These are phyloP conservation scores for Trematocara zebra DNA, from an alignment of 2,113 vertebrate species.

Conservation along the genomic window DNA sequence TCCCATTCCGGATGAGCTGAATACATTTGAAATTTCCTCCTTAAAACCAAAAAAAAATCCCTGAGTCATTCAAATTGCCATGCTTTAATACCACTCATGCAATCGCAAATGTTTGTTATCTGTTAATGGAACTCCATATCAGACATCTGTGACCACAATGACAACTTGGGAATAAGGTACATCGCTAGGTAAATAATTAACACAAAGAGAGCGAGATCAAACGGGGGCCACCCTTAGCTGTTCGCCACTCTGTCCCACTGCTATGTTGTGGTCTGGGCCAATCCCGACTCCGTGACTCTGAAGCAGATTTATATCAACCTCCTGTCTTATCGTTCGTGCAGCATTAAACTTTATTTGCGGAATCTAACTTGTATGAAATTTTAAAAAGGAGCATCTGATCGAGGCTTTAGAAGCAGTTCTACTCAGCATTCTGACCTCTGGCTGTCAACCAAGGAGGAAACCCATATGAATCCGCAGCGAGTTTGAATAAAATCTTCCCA, in stretches of 20 bases:
- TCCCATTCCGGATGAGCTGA: background rate
- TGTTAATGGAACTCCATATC: conserved; percentile 5
- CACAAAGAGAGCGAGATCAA: conserved; percentile 22
- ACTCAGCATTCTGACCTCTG: conserved; percentile 44
- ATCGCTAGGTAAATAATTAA: background rate
- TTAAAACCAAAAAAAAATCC: background rate
- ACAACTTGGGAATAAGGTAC: conserved; percentile 1
- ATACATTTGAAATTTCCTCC: background rate
- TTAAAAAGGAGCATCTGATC: conserved; percentile 1
- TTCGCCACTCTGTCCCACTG: background rate
- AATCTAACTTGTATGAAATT: conserved; percentile 12
- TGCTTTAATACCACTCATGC: background rate
- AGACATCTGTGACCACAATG: conserved; percentile 33
- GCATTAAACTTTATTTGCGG: background rate
- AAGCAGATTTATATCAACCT: conserved; percentile 6
- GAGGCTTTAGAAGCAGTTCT: conserved; percentile 7
- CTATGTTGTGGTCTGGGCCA: background rate
- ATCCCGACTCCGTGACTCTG: background rate
- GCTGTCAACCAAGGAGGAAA: conserved; percentile 48
- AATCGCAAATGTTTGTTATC: background rate
- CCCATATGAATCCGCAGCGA: conserved; percentile 15
- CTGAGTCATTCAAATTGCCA: background rate
- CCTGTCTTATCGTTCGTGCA: background rate
- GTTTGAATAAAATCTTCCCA: conserved; percentile 48
- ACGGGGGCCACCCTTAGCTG: conserved; percentile 11